These are phyloP conservation scores for Rhinichthys klamathensis DNA, from an alignment of 2,113 vertebrate genomes.

Conservation along the genomic window DNA sequence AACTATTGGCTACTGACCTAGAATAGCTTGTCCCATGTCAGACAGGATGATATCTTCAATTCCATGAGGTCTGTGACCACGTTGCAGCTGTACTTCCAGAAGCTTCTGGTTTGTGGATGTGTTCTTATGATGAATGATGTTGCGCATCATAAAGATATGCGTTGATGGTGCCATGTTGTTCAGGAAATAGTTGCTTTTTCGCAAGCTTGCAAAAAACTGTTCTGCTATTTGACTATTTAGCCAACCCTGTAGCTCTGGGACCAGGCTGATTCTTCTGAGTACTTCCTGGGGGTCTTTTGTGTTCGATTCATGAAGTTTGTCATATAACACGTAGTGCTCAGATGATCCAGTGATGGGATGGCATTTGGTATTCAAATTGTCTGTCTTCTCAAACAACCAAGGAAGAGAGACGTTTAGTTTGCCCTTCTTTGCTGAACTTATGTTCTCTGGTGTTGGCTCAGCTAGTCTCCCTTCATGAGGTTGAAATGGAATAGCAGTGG, in stretches of 20 bases:
- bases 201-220: slow-evolving; percentile 39
- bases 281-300: slow-evolving; percentile 48
- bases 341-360: neutral
- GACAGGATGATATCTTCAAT: neutral
- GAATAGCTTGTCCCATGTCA: slow-evolving; percentile 9
- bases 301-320: slow-evolving; percentile 43
- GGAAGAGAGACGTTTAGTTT: slow-evolving; percentile 11
- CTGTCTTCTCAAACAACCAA: neutral
- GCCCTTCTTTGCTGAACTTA: neutral
- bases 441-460: neutral
- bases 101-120: slow-evolving; percentile 1
- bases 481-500: neutral
- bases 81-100: slow-evolving; percentile 2
- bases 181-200: slow-evolving; percentile 15
- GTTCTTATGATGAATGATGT: neutral
- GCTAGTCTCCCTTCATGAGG: slow-evolving; percentile 6
- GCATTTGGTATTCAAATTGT: neutral
- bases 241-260: slow-evolving; percentile 42
- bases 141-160: slow-evolving; percentile 17
- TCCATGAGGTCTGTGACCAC: neutral
- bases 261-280: slow-evolving; percentile 34
- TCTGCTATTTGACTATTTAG: slow-evolving; percentile 50
- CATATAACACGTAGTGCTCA: neutral
- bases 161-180: slow-evolving; percentile 5
- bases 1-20: neutral